Base-by-base conservation (phyloP, 2,113 vertebrate species). In the Jaculus jaculus region DNA sequence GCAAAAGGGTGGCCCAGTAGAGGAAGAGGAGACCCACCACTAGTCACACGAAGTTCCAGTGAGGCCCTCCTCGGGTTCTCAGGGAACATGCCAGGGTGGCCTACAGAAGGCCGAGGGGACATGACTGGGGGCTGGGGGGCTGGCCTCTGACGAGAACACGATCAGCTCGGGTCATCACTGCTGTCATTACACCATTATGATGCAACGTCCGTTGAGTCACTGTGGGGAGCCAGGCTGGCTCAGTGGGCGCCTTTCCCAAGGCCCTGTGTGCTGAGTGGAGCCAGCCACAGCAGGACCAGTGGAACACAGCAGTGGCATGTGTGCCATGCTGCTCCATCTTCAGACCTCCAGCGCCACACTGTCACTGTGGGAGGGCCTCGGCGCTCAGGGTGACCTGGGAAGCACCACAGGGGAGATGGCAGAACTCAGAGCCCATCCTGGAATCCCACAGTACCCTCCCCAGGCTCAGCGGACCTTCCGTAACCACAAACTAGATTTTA, bases 361-460 rank as follows among this genome's bases (percentile, higher is more conserved):
- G 0, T 0, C 0, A 2, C 6, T 20, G 11, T 8, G 13, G 18
- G 26, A n/a, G 58, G 79, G 23, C 32, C 16, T 0, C 0, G 77
- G 47, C 4, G 58, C 30, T 11, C 26, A 7, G 51, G 37, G 61
- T 23, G 78, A 51, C 71, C 17, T 18, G 1, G 13, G n/a, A 42
- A 72, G 24, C 32, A 54, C 13, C 85, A 5, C 0, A 6, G 5
- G 4, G 2, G n/a, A 9, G 75, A 15, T 0, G 21, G 30, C 16
- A 18, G 47, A n/a, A 16, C 71, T 34, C 34, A 2, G 26, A 20
- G 47, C 34, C 17, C 24, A 4, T 16, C 34, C 72, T 9, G 47
- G 30, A 28, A 4, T 1, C 20, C 20, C 0, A 2, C 3, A 7
- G 66, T 18, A 24, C 21, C 4, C 10, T 11, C 42, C 60, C 42